These are phyloP conservation scores for Meteorus colon DNA, from an alignment of 2,888 invertebrate genomes.

Conservation along the genomic window DNA sequence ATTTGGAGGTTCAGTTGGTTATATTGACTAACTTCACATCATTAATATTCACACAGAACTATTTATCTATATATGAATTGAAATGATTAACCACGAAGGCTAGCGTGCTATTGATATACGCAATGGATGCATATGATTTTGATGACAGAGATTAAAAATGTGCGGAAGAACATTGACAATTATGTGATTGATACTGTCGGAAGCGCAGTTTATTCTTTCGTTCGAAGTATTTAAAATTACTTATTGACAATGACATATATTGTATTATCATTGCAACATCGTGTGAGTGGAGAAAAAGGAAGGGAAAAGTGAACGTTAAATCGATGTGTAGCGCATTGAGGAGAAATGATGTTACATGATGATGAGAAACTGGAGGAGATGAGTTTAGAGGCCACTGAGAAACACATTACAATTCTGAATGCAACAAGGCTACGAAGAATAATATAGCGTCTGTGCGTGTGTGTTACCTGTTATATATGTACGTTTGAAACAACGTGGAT, in stretches of 20 bases:
- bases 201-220: not conserved
- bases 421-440: slow-evolving; percentile 42
- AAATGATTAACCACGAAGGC: not conserved
- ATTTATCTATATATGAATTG: not conserved
- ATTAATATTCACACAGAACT: not conserved
- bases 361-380: slow-evolving; percentile 42
- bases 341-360: slow-evolving; percentile 24
- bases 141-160: not conserved
- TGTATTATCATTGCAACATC: slow-evolving; percentile 30
- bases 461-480: not conserved
- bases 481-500: slow-evolving; percentile 30
- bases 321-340: not conserved
- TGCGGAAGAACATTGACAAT: not conserved
- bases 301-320: slow-evolving; percentile 17
- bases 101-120: not conserved
- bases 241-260: not conserved
- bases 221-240: not conserved
- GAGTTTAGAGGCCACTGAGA: slow-evolving; percentile 46
- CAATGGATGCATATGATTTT: not conserved
- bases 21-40: not conserved
- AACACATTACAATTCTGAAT: slow-evolving; percentile 44
- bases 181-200: not conserved
- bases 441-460: slow-evolving; percentile 6
- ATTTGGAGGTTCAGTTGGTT: too few relatives aligned
- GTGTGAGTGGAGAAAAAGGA: slow-evolving; percentile 6